Evolutionary conservation across 2,888 invertebrate species (phyloP), one percentile per base, ranked within the genome.

Genomic region (Drosophila buzzatii): DNA sequence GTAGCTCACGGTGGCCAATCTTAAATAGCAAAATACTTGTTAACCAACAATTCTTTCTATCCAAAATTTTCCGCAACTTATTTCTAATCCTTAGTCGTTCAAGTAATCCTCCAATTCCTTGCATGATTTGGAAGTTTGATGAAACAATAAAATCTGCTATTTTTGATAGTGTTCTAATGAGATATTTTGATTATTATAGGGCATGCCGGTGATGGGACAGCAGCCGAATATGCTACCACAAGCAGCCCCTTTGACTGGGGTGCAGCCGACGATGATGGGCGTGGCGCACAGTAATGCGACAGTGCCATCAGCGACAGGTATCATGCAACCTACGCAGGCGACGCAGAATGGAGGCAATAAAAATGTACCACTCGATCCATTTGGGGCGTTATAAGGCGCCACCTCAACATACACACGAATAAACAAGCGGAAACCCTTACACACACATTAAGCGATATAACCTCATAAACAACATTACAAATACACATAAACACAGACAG

Each of bases 311-410:
- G 82, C 80, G 76, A 73, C 84, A 64, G 86, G 88, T 51, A 88
- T 92, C 73, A 91, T 91, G 90, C 92, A 91, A 68, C 89, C 85
- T 31, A 90, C 84, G 79, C 75, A 81, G 66, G 76, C 89, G 69
- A 89, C 91, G 73, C 90, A 90, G 72, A 91, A 91, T 76, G 92
- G 91, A 52, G 81, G 81, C 91, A 91, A 92, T 91, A 94, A 94
- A 91, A 93, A 92, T 88, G 93, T 94, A 73, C 94, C 94, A 85
- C 91, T 94, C 75, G 94, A 94, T 93, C 94, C 94, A 72, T 94
- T 94, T 89, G 94, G 94, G 88, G 94, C 94, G 87, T 92, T 93
- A 92, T 93, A 93, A 93, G 85, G 76, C 74, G 59, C 55, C 63
- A 70, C 27, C 52, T 27, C 27, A 58, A 51, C 63, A 59, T 9